A percentile compares a stretch with the other conserved stretches of the same genome.
These are phyloP conservation scores for Magallana nippona DNA, from an alignment of 2,888 invertebrate genomes.

Conservation along the genomic window DNA sequence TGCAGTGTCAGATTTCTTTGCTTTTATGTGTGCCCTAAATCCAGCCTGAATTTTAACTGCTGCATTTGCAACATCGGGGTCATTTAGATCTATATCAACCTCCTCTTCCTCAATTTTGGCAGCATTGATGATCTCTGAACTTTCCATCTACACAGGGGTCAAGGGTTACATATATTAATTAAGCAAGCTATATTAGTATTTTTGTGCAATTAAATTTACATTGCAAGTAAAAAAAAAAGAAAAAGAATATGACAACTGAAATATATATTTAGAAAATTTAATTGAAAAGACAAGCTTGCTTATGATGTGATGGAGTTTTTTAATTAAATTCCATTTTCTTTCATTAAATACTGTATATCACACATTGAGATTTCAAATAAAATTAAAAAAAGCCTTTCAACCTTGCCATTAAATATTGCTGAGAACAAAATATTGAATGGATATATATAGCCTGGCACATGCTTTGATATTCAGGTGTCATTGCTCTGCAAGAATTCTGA, in stretches of 20 bases:
- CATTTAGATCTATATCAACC: conserved; percentile 75
- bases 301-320: not conserved
- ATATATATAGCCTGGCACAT: too few relatives aligned
- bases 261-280: not conserved
- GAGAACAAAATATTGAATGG: too few relatives aligned
- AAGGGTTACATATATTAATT: conserved; percentile 9
- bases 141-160: conserved; percentile 4
- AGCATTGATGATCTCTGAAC: conserved; percentile 6
- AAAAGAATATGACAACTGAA: too few relatives aligned
- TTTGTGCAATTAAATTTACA: not conserved
- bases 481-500: too few relatives aligned
- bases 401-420: too few relatives aligned
- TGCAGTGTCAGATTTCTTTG: not conserved
- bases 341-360: too few relatives aligned
- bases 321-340: too few relatives aligned
- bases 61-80: conserved; percentile 76
- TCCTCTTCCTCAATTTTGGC: not conserved
- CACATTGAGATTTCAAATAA: too few relatives aligned
- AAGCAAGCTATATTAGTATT: not conserved
- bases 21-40: conserved; percentile 68
- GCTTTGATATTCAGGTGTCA: too few relatives aligned
- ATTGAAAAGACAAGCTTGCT: not conserved
- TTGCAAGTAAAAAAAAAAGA: not conserved
- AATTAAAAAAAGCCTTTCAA: too few relatives aligned
- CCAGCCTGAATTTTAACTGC: conserved; percentile 77